phyloP scores from a whole-genome alignment of 2,888 invertebrate species.

The Hyles lineata region DNA sequence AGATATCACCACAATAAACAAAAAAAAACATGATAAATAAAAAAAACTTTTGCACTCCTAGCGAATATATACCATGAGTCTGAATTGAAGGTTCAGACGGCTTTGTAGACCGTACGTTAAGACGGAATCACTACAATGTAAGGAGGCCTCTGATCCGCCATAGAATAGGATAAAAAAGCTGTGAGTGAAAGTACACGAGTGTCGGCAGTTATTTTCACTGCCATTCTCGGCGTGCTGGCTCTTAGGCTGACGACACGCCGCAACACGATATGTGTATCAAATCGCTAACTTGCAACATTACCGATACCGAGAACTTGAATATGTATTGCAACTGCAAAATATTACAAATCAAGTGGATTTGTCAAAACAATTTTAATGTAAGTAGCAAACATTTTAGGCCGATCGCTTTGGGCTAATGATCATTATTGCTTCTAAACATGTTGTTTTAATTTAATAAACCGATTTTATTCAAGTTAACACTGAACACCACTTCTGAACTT shows the following conservation, averaged over 20 bases:
- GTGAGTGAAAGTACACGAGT: slow-evolving; percentile 62
- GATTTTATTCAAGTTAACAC: neutral
- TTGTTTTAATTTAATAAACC: neutral
- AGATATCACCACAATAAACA: too few species aligned
- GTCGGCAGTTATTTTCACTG: slow-evolving; percentile 52
- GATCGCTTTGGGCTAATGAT: neutral
- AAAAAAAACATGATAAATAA: too few species aligned
- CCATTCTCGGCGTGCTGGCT: slow-evolving; percentile 44
- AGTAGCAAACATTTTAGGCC: neutral
- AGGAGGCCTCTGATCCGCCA: slow-evolving; percentile 37
- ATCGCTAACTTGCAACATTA: slow-evolving; percentile 25
- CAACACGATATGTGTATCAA: slow-evolving; percentile 10
- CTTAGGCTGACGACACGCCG: slow-evolving; percentile 46
- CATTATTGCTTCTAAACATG: neutral
- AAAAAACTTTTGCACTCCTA: too few species aligned
- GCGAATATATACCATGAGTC: too few species aligned
- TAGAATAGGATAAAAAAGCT: slow-evolving; percentile 46
- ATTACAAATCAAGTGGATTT: slow-evolving; percentile 3
- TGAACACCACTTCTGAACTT: too few species aligned
- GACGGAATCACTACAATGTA: neutral
- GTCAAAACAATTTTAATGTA: neutral
- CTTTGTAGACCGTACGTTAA: neutral
- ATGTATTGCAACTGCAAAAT: slow-evolving; percentile 1
- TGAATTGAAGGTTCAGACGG: neutral
- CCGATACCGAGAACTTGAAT: slow-evolving; percentile 22